phyloP scores from a whole-genome alignment of 1,140 invertebrate species.

The Lineus longissimus region DNA sequence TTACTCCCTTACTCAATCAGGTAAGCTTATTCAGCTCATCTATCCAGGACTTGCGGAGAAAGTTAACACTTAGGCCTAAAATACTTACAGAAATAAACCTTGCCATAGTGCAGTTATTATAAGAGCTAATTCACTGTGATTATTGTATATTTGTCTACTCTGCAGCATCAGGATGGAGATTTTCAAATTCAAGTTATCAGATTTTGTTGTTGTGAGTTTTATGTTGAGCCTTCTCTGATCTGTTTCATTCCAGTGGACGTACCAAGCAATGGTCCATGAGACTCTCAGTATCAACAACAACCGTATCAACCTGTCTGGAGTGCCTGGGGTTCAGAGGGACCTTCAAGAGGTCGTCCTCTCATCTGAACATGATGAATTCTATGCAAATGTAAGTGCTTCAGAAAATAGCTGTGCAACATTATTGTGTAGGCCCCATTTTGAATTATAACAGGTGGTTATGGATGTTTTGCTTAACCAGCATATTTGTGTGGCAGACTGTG shows the following conservation, averaged over 20 bases:
- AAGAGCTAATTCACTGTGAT: too few relatives aligned
- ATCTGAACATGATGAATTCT: constrained; percentile 96
- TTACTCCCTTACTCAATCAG: constrained; percentile 95
- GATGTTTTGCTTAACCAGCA: too few relatives aligned
- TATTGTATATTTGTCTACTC: too few relatives aligned
- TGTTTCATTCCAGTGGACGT: constrained; percentile 82
- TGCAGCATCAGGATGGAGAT: too few relatives aligned
- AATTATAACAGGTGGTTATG: too few relatives aligned
- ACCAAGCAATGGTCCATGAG: constrained; percentile 99
- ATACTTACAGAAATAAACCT: too few relatives aligned
- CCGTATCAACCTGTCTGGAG: constrained; percentile 77
- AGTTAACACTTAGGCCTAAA: neutral
- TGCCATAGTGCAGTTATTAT: too few relatives aligned
- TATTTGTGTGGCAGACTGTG: too few relatives aligned
- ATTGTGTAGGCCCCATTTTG: too few relatives aligned
- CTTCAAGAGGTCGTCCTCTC: constrained; percentile 82
- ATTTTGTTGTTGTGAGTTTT: too few relatives aligned
- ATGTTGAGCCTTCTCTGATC: neutral
- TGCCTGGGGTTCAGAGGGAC: constrained; percentile 73
- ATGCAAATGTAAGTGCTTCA: constrained; percentile 67
- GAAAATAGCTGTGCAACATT: neutral
- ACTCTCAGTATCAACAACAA: constrained; percentile 92
- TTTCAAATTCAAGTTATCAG: too few relatives aligned
- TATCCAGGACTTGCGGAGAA: neutral
- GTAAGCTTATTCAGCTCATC: constrained; percentile 27